phyloP scores from a whole-genome alignment of 2,113 vertebrate species.

The Stigmatopora argus region DNA sequence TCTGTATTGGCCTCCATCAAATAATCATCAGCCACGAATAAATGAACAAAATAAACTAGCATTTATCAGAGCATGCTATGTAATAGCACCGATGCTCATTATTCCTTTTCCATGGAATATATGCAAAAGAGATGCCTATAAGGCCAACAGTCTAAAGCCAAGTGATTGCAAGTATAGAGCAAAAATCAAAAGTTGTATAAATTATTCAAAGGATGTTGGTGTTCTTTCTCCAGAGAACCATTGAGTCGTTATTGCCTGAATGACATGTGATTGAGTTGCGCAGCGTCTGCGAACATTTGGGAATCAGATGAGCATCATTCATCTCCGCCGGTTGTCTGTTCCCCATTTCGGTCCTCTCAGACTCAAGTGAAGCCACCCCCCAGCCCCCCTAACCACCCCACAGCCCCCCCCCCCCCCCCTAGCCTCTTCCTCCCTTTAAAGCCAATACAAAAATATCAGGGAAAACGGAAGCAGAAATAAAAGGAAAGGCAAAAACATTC shows the following conservation, averaged over 20 bases:
- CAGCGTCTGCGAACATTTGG: constrained; percentile 32
- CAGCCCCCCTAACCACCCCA: no score
- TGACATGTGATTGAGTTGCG: constrained; percentile 36
- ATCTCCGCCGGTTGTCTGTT: constrained; percentile 45
- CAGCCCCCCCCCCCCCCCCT: no score
- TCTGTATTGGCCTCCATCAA: no score
- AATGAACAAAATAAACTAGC: no score
- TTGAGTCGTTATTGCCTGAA: constrained; percentile 45
- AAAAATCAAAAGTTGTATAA: not conserved
- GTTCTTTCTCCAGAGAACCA: constrained; percentile 32
- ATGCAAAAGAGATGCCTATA: not conserved
- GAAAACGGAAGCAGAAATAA: constrained; percentile 34
- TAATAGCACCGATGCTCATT: not conserved
- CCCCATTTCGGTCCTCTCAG: constrained; percentile 45
- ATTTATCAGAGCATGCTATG: not conserved
- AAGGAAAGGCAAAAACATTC: constrained; percentile 39
- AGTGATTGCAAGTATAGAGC: constrained; percentile 4
- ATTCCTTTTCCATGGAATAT: not conserved
- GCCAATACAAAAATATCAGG: constrained; percentile 58
- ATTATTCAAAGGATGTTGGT: constrained; percentile 19
- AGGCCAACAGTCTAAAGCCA: constrained; percentile 5
- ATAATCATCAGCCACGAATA: no score
- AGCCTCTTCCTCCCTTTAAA: constrained; percentile 30
- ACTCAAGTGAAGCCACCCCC: constrained; percentile 37
- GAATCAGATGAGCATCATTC: constrained; percentile 38